Percentiles rank a stretch among this genome's conserved stretches.
phyloP scores from a whole-genome alignment of 2,113 vertebrate species.

The Tychaedon coryphoeus region DNA sequence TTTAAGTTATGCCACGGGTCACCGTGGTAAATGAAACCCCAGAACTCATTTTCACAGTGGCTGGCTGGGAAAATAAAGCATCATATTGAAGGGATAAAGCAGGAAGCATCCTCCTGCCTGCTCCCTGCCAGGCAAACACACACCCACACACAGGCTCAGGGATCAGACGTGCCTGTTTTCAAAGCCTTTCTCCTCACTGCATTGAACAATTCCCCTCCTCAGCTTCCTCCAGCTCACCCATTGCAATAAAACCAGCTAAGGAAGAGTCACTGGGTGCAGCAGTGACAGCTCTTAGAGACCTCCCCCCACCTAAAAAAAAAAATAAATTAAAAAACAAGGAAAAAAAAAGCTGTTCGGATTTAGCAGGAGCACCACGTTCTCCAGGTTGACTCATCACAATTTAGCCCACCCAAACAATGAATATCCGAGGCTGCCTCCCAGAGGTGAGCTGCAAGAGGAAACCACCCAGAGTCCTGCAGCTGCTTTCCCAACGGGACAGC shows the following conservation, averaged over 20 bases:
- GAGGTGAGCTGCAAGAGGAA: constrained; percentile 20
- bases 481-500: not conserved
- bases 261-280: not conserved
- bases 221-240: not conserved
- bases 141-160: constrained; percentile 37
- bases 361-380: not conserved
- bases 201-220: not conserved
- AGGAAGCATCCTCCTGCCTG: constrained; percentile 26
- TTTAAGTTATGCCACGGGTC: not conserved
- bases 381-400: not conserved
- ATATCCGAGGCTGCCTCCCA: constrained; percentile 50
- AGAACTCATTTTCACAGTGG: not conserved
- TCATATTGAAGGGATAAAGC: not conserved
- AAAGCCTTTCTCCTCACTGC: not conserved
- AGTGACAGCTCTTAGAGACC: not conserved
- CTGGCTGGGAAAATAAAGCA: not conserved
- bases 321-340: not conserved
- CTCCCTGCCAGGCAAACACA: constrained; percentile 18
- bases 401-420: constrained; percentile 17
- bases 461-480: accelerated
- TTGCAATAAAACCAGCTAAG: not conserved
- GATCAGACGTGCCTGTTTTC: constrained; percentile 5
- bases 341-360: not conserved
- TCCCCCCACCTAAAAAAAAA: accelerated
- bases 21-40: not conserved